Percentiles rank a stretch among this genome's conserved stretches.
Conservation (phyloP, 2,113 vertebrate genomes). For the Camelus bactrianus region DNA sequence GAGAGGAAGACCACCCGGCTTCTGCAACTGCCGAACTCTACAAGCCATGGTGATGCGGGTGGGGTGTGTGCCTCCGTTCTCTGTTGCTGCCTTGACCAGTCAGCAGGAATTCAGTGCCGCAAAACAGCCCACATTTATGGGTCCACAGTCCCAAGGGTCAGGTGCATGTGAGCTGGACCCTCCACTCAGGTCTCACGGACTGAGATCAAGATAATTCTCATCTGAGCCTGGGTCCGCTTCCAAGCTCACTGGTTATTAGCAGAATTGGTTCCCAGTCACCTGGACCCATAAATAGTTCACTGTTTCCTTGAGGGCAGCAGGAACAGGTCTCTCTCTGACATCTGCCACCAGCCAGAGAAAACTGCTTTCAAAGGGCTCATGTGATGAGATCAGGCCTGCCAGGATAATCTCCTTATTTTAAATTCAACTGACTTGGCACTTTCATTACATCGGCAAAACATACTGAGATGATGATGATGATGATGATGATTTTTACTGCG, state of each 20-base stretch:
- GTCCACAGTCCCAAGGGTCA: background rate
- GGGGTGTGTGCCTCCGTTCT: background rate
- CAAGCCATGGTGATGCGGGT: fast-evolving
- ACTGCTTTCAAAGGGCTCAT: background rate
- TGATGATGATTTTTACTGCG: too few relatives aligned
- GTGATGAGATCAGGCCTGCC: background rate
- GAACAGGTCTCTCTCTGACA: background rate
- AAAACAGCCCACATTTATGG: background rate
- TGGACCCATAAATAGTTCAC: background rate
- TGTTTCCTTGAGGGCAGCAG: background rate
- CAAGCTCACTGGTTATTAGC: background rate
- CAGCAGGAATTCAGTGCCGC: fast-evolving
- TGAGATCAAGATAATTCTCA: background rate
- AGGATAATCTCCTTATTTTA: background rate
- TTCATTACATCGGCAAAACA: background rate
- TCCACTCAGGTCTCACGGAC: background rate
- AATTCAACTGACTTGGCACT: background rate
- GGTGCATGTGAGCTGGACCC: background rate
- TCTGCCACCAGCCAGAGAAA: background rate
- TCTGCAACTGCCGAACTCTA: background rate
- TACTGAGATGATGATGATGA: background rate
- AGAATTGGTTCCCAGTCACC: background rate
- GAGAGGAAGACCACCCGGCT: background rate
- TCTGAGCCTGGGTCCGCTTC: background rate
- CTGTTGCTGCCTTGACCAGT: background rate